phyloP scores from a whole-genome alignment of 2,797 vertebrate species.

The Dromococcyx pavoninus region DNA sequence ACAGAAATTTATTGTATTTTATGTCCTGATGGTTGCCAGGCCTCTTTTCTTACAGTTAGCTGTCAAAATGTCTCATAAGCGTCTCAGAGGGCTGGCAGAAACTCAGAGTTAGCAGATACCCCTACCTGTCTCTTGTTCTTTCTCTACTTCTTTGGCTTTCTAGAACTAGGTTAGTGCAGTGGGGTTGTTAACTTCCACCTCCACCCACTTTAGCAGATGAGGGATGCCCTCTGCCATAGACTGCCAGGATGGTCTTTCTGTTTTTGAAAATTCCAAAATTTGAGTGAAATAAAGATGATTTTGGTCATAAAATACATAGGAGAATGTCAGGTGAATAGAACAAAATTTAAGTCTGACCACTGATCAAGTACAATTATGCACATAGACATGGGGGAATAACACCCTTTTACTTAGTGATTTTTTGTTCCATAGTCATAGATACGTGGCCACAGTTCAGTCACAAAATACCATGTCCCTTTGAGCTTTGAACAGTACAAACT shows the following conservation, averaged over 20 bases:
- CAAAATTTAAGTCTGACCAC: neutral
- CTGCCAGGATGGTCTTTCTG: accelerated
- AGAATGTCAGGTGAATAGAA: neutral
- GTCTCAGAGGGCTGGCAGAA: neutral
- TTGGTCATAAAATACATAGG: neutral
- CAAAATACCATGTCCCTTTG: neutral
- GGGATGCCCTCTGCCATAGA: neutral
- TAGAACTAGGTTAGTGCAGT: neutral
- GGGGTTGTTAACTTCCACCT: neutral
- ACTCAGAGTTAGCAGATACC: neutral
- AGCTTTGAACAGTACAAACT: accelerated
- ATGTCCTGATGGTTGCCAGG: accelerated
- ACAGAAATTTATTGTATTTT: accelerated
- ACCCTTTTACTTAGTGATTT: neutral
- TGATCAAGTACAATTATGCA: neutral
- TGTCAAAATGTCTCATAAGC: neutral
- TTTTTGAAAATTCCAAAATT: neutral
- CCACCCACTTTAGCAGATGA: neutral
- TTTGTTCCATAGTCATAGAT: neutral
- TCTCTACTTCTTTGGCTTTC: neutral
- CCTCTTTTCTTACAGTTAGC: neutral
- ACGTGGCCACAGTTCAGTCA: neutral
- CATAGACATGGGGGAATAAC: neutral
- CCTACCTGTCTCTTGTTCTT: neutral
- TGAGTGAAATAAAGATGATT: neutral